Conservation (phyloP, 1,140 invertebrate species). For the Proales similis region DNA sequence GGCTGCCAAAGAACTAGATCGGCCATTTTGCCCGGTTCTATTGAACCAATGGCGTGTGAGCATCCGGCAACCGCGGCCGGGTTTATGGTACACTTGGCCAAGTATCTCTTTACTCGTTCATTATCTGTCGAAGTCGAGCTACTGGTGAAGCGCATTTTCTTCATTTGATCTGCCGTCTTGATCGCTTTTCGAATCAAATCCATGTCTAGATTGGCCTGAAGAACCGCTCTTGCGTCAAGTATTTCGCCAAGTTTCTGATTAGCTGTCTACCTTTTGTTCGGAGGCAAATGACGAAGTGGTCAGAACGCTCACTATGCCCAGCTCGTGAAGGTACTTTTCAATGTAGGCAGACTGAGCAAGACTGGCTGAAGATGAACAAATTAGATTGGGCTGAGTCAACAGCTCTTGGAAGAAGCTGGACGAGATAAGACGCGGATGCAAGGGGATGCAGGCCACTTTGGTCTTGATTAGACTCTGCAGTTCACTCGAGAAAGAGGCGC, state of each 20-base stretch:
- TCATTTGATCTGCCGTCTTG: constrained; percentile 54
- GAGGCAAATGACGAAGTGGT: constrained; percentile 39
- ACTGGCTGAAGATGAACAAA: constrained; percentile 14
- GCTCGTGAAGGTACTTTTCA: constrained; percentile 52
- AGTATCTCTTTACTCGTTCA: constrained; percentile 47
- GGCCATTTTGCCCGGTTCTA: constrained; percentile 48
- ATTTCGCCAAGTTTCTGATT: neutral
- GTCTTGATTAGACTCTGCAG: constrained; percentile 12
- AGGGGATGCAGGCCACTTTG: constrained; percentile 52
- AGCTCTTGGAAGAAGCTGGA: constrained; percentile 25
- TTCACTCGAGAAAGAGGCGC: constrained; percentile 1
- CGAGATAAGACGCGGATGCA: constrained; percentile 39
- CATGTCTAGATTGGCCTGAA: neutral
- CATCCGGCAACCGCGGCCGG: constrained; percentile 50
- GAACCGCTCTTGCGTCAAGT: neutral
- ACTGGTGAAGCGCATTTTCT: constrained; percentile 44
- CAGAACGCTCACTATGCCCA: constrained; percentile 52
- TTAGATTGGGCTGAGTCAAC: constrained; percentile 30
- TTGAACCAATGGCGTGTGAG: constrained; percentile 46
- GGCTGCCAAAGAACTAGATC: constrained; percentile 52
- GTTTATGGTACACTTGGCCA: constrained; percentile 54
- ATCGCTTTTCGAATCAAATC: constrained; percentile 44
- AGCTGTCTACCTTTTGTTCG: neutral
- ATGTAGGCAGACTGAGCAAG: constrained; percentile 33
- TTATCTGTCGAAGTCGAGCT: constrained; percentile 47